phyloP scores from a whole-genome alignment of 2,888 invertebrate genomes.

The Lysandra bellargus region DNA sequence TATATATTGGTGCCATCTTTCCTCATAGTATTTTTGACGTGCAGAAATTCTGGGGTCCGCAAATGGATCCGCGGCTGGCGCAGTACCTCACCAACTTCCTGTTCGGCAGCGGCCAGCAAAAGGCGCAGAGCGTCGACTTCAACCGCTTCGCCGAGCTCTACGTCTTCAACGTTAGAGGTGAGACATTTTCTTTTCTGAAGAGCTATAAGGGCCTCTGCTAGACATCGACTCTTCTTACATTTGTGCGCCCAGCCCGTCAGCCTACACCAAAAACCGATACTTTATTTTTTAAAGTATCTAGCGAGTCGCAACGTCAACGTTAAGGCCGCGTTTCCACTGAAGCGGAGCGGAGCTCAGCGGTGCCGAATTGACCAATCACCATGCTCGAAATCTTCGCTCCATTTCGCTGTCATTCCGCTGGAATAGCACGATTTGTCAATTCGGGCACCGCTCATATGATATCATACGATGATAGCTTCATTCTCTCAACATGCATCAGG shows the following conservation, averaged over 20 bases:
- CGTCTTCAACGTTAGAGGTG: slow-evolving; percentile 84
- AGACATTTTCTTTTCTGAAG: slow-evolving; percentile 34
- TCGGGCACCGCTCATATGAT: no score
- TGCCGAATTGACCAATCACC: no score
- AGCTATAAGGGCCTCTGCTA: neutral
- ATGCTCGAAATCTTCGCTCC: no score
- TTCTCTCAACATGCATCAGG: no score
- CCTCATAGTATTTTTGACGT: slow-evolving; percentile 40
- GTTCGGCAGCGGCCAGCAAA: slow-evolving; percentile 79
- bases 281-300: no score
- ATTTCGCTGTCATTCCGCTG: no score
- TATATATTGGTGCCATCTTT: neutral
- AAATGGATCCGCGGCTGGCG: slow-evolving; percentile 84
- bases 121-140: slow-evolving; percentile 78
- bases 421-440: no score
- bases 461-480: no score
- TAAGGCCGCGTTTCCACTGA: no score
- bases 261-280: no score
- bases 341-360: no score
- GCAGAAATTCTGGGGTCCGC: slow-evolving; percentile 86
- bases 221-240: neutral
- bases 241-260: neutral
- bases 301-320: no score
- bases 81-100: slow-evolving; percentile 85
- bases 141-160: slow-evolving; percentile 85